Evolutionary conservation across 2,888 invertebrate species (phyloP), one percentile per base, ranked within the genome.

Genomic region (Aelia acuminata): DNA sequence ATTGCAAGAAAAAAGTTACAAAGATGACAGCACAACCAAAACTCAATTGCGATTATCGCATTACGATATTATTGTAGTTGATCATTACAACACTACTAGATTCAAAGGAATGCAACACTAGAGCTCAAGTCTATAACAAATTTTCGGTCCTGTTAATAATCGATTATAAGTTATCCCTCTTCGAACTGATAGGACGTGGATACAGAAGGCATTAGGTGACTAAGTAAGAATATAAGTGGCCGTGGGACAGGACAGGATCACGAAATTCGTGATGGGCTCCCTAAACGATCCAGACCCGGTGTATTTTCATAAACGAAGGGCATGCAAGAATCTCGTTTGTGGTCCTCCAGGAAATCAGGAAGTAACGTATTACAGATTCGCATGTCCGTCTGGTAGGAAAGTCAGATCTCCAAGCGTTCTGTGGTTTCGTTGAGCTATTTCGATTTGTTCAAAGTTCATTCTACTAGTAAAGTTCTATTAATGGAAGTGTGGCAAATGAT

Each of bases 291-390:
- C 22, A n/a, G 39, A 39, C n/a, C 43, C 39, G n/a, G 80, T 80
- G 80, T 80, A 47, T 47, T 80, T 80, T 80, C 80, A 47, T 80
- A 80, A 80, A 80, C n/a, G 80, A 80, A 80, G 80, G 80, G 39
- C 43, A 80, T 80, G 80, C 80, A 47, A 80, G 80, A 80, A 43
- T 13, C 80, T 80, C 80, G 80, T 80, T 80, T 80, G 43, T 47
- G 22, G 43, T 80, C 80, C 43, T 39, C 80, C 43, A 43, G 43
- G 80, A 47, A 80, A 80, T 80, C n/a, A 80, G 11, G 80, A 43
- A 80, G 43, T 47, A 47, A 43, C 22, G 80, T 43, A 43, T 80
- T 7, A 43, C 80, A 80, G 43, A 43, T 39, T n/a, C 39, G 39
- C 43, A 11, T 39, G n/a, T 75, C 39, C 39, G 43, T n/a, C n/a